Evolutionary conservation across 2,888 invertebrate genomes (phyloP).

Genomic region (Drosophila niveifrons): DNA sequence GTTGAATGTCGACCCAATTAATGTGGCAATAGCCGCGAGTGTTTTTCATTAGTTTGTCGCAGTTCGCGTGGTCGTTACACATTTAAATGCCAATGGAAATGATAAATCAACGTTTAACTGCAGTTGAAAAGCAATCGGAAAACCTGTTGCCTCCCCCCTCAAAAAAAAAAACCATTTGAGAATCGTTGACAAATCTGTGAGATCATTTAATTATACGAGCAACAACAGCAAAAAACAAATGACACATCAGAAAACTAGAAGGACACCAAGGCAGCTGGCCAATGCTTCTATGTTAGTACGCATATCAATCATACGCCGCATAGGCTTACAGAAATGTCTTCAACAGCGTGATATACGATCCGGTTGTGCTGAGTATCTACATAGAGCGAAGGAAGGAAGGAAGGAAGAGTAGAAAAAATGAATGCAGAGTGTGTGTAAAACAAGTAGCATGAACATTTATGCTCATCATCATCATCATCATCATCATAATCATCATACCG

Average conservation of each 20-base stretch:
- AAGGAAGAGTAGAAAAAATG: neutral
- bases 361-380: conserved; percentile 83
- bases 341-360: conserved; percentile 82
- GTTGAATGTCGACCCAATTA: conserved; percentile 59
- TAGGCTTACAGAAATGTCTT: conserved; percentile 78
- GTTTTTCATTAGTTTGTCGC: conserved; percentile 62
- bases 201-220: conserved; percentile 40
- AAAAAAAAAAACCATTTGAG: neutral
- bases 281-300: conserved; percentile 23
- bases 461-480: conserved; percentile 25
- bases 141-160: conserved; percentile 56
- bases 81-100: conserved; percentile 25
- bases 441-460: conserved; percentile 54
- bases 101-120: conserved; percentile 36
- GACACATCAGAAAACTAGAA: neutral
- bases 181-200: conserved; percentile 8
- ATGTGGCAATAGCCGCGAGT: conserved; percentile 64
- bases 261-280: conserved; percentile 15
- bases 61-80: conserved; percentile 17
- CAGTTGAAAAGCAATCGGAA: neutral
- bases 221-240: conserved; percentile 21
- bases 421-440: conserved; percentile 21
- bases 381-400: neutral
- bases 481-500: conserved; percentile 56
- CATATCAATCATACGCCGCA: conserved; percentile 73